Percentiles rank a stretch among this genome's conserved stretches.
Evolutionary conservation across 2,797 vertebrate species (phyloP).

Genomic region (Melanotaenia trifasciata): DNA sequence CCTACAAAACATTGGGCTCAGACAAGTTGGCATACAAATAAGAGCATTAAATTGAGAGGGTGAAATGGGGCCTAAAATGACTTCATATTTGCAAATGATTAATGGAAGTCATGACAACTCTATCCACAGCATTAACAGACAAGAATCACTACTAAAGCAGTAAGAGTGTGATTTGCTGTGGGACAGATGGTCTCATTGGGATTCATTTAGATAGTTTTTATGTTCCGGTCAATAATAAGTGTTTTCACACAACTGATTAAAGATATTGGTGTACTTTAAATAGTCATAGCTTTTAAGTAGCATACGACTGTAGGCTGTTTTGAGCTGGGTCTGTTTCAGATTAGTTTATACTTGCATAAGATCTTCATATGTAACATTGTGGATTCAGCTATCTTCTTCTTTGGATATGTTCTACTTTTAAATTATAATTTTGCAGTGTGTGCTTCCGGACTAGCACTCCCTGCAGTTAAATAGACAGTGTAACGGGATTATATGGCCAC

Average conservation of each 20-base stretch:
- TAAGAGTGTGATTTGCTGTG: background rate
- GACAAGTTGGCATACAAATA: background rate
- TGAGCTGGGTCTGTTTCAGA: background rate
- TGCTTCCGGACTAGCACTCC: constrained; percentile 43
- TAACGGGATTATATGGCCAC: constrained; percentile 49
- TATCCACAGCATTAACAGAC: background rate
- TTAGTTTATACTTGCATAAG: background rate
- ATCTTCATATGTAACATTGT: background rate
- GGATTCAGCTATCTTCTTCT: background rate
- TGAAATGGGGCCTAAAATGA: background rate
- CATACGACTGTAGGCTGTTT: background rate
- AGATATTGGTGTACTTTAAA: background rate
- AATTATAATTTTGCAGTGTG: constrained; percentile 16
- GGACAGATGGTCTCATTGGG: background rate
- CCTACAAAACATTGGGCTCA: constrained; percentile 20
- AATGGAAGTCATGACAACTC: background rate
- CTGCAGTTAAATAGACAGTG: constrained; percentile 38
- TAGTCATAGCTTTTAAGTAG: background rate
- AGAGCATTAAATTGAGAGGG: background rate
- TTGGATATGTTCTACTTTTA: background rate
- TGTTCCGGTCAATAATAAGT: background rate
- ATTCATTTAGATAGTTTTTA: background rate
- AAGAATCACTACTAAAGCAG: constrained; percentile 12
- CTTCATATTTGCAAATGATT: background rate
- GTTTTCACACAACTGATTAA: background rate